These are phyloP conservation scores for Todiramphus chloris DNA, from an alignment of 2,113 vertebrate species.

Conservation along the genomic window DNA sequence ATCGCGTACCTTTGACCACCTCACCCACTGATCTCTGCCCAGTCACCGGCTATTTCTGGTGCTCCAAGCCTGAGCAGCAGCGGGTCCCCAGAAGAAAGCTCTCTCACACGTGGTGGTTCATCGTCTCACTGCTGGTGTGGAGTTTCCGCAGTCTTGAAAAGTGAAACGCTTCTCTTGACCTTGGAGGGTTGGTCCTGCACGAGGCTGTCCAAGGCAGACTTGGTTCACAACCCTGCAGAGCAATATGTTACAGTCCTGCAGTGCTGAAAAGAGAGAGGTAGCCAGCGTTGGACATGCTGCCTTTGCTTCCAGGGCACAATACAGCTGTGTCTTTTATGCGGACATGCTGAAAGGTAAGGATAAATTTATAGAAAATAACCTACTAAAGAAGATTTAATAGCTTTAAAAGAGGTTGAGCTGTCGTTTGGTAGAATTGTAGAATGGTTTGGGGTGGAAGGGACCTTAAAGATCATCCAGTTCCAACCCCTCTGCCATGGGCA, in stretches of 20 bases:
- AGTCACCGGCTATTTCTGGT: neutral
- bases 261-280: neutral
- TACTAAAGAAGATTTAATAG: neutral
- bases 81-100: rapidly evolving
- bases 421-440: neutral
- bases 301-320: neutral
- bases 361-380: neutral
- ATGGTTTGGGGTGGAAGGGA: too few species aligned
- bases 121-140: rapidly evolving
- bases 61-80: neutral
- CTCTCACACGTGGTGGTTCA: rapidly evolving
- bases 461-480: too few species aligned
- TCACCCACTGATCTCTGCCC: neutral
- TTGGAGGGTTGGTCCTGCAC: neutral
- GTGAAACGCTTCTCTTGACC: neutral
- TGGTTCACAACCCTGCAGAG: rapidly evolving
- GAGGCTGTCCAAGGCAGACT: neutral
- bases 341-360: neutral
- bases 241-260: neutral
- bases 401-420: neutral
- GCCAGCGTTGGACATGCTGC: neutral
- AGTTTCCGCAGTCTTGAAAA: neutral
- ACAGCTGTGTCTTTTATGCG: neutral
- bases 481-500: too few species aligned
- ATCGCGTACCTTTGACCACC: neutral